Base-by-base conservation (phyloP, 2,797 vertebrate species). In the Darevskia nairensis region DNA sequence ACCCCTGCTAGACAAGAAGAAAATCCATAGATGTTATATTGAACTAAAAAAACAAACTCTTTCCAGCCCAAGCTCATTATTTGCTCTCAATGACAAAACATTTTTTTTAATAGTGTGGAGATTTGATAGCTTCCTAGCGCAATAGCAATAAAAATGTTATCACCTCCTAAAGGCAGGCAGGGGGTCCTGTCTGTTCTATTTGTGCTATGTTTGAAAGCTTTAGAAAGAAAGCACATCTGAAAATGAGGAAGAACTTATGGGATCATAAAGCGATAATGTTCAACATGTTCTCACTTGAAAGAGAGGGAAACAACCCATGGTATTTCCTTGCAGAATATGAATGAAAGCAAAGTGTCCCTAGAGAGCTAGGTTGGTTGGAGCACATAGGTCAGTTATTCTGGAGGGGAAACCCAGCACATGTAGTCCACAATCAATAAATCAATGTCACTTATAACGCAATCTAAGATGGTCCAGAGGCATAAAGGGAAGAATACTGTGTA, bases 71-170 rank as follows among this genome's bases (percentile, higher is more conserved):
- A 23, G 23, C 19, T 78, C 75, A 77, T 29, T 80, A 80, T 61
- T 39, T 76, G 41, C 59, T 50, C 35, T 21, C 61, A 77, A 46
- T 66, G 61, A 50, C 75, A 86, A 78, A 78, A 21, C 4, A 11
- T 64, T 85, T 29, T 29, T 41, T 85, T 68, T 82, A 27, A 19
- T 32, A 27, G 75, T 50, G 74, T 78, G 27, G 39, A 23, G 25
- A 39, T 17, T 8, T 50, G 41, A 68, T 46, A 59, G 82, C 69
- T 74, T 75, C 8, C 10, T 23, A 80, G 84, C 79, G 72, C 69
- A 89, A 88, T 23, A 89, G 80, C 39, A 59, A 69, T 1, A 87
- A 89, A 93, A 92, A 55, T 71, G 85, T 86, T 55, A 81, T 64
- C 69, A 44, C 27, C 82, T 88, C 84, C 83, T 80, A 74, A 13